Evolutionary conservation across 2,888 invertebrate species (phyloP).

Genomic region (Margaritifera margaritifera): DNA sequence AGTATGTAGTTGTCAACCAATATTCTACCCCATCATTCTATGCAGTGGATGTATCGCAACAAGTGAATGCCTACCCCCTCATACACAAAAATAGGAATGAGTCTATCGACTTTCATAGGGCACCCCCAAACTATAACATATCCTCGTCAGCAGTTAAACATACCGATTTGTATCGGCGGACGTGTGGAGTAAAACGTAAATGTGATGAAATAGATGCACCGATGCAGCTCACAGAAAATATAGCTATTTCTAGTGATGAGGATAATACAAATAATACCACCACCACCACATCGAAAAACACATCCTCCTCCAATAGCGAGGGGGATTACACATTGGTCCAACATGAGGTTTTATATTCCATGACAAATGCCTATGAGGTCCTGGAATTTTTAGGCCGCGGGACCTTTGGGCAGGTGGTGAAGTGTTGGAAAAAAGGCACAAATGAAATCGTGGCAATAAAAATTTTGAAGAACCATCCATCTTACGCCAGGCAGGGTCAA

Average conservation of each 20-base stretch:
- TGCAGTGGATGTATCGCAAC: conserved; percentile 28
- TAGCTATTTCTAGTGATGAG: conserved; percentile 70
- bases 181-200: conserved; percentile 72
- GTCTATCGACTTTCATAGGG: conserved; percentile 28
- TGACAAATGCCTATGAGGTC: conserved; percentile 93
- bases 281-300: conserved; percentile 58
- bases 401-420: conserved; percentile 98
- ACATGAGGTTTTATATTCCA: conserved; percentile 96
- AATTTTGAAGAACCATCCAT: conserved; percentile 99
- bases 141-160: conserved; percentile 81
- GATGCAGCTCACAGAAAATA: conserved; percentile 67
- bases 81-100: conserved; percentile 36
- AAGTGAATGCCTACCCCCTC: conserved; percentile 34
- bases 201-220: conserved; percentile 66
- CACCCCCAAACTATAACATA: conserved; percentile 73
- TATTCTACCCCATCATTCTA: conserved; percentile 37
- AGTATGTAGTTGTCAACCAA: conserved; percentile 66
- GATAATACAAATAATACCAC: conserved; percentile 67
- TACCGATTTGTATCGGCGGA: conserved; percentile 76
- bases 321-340: conserved; percentile 99
- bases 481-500: conserved; percentile 99
- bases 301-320: conserved; percentile 76
- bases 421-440: conserved; percentile 99
- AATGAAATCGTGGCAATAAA: conserved; percentile 99
- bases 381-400: conserved; percentile 99